Base-by-base conservation (phyloP, 2,888 invertebrate genomes). In the Drosophila siamana region DNA sequence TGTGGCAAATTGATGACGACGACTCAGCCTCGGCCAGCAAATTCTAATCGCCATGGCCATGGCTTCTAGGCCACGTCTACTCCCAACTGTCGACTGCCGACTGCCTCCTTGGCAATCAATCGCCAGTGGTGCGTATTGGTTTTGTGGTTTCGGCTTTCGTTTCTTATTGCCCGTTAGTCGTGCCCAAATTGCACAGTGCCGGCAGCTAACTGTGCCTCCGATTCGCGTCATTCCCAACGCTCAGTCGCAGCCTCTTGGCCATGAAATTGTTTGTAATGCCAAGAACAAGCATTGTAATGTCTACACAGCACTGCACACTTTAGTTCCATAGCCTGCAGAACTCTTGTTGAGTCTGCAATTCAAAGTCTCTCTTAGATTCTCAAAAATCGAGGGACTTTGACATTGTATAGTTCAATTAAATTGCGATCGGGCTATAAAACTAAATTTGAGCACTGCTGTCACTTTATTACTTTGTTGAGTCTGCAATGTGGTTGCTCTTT, bases 81-180 rank as follows among this genome's bases (percentile, higher is more conserved):
- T 36, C 4, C n/a, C 19, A 2, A 3, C 19, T 19, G 19, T 3
- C 19, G 1, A 1, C 19, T 19, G 19, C 3, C 3, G 19, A 1
- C 19, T 19, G n/a, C n/a, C 33, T 33, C 1, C 38, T n/a, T 36
- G 60, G 28, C 43, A 30, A 19, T 57, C 57, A 22, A 59, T 41
- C 57, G 13, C 33, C 52, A n/a, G 19, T 40, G 46, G n/a, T 55
- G 68, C 52, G 38, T 57, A 57, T 73, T 73, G 59, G 51, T 19
- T 43, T 57, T 48, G 57, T 47, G 57, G 47, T 47, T 33, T 63
- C 73, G 74, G n/a, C 33, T 33, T 11, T 11, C 11, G 33, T 36
- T 30, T 19, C 54, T 48, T 46, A 41, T 33, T 19, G 55, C 62
- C 78, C 74, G 78, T 78, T 78, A 74, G 48, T 28, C 60, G 38